Percentiles rank a stretch among this genome's conserved stretches.
These are phyloP conservation scores for Drosophila bipectinata DNA, from an alignment of 1,140 invertebrate genomes.

Conservation along the genomic window DNA sequence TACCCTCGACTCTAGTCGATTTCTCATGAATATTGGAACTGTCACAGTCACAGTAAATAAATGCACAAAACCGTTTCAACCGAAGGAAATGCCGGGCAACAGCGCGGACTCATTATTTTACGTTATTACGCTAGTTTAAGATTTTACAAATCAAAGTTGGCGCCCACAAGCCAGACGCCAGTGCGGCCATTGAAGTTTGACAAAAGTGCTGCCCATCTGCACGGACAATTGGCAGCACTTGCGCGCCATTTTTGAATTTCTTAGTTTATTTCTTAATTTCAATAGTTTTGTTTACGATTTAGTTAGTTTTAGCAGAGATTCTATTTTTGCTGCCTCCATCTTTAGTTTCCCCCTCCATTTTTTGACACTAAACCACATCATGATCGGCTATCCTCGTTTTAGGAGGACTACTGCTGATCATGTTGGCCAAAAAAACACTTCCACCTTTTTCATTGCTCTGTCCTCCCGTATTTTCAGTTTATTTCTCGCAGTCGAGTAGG, in stretches of 20 bases:
- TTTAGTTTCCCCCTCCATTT: slow-evolving; percentile 19
- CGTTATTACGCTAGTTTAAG: slow-evolving; percentile 39
- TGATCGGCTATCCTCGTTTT: background rate
- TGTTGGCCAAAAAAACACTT: slow-evolving; percentile 28
- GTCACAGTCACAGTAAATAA: slow-evolving; percentile 54
- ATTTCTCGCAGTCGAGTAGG: slow-evolving; percentile 24
- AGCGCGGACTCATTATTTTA: slow-evolving; percentile 39
- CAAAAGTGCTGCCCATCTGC: slow-evolving; percentile 20
- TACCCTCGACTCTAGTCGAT: slow-evolving; percentile 26
- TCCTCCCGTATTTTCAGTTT: slow-evolving; percentile 19
- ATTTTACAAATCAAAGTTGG: slow-evolving; percentile 13
- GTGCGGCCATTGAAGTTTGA: slow-evolving; percentile 4
- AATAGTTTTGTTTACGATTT: slow-evolving; percentile 46
- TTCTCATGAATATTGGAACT: slow-evolving; percentile 28
- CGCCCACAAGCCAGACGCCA: background rate
- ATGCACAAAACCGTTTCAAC: slow-evolving; percentile 64
- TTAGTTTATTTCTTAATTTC: slow-evolving; percentile 1
- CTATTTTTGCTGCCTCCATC: slow-evolving; percentile 1
- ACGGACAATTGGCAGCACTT: slow-evolving; percentile 3
- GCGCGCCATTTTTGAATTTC: slow-evolving; percentile 4
- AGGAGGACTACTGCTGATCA: slow-evolving; percentile 2
- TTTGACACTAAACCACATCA: slow-evolving; percentile 6
- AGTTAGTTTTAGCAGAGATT: slow-evolving; percentile 42
- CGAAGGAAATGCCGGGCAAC: slow-evolving; percentile 14
- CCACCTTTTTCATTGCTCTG: slow-evolving; percentile 25